These are phyloP conservation scores for Umimayanthus kanabou DNA, from an alignment of 92 coral and sea anemone genomes.

Conservation along the genomic window DNA sequence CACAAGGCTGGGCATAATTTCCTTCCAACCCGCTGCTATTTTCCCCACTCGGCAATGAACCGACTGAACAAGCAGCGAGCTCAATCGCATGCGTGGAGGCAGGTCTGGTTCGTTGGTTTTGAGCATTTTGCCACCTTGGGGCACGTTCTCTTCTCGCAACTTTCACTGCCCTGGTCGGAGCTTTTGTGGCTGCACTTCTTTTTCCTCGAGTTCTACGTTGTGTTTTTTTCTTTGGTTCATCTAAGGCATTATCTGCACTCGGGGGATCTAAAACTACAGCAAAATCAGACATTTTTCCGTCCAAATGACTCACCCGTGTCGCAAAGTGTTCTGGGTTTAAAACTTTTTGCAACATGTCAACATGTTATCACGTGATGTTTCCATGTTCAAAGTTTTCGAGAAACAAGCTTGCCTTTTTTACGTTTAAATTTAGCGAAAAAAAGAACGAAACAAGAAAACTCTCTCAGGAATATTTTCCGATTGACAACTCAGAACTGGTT, in stretches of 20 bases:
- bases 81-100: slow-evolving; percentile 20
- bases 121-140: background rate
- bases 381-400: background rate
- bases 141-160: slow-evolving; percentile 17
- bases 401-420: background rate
- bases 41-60: slow-evolving; percentile 20
- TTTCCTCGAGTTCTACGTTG: slow-evolving; percentile 5
- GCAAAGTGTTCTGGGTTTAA: slow-evolving; percentile 39
- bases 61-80: background rate
- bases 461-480: background rate
- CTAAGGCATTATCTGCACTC: background rate
- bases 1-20: background rate
- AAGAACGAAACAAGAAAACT: background rate
- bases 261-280: background rate
- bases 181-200: slow-evolving; percentile 1
- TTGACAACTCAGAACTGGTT: background rate
- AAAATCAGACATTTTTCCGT: slow-evolving; percentile 1
- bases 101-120: background rate
- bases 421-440: background rate
- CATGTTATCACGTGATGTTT: background rate
- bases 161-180: background rate
- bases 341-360: background rate
- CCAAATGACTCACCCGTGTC: slow-evolving; percentile 20
- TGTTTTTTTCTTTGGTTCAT: slow-evolving; percentile 8
- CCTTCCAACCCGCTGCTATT: background rate